phyloP scores from a whole-genome alignment of 2,113 vertebrate genomes.

The Anas platyrhynchos region DNA sequence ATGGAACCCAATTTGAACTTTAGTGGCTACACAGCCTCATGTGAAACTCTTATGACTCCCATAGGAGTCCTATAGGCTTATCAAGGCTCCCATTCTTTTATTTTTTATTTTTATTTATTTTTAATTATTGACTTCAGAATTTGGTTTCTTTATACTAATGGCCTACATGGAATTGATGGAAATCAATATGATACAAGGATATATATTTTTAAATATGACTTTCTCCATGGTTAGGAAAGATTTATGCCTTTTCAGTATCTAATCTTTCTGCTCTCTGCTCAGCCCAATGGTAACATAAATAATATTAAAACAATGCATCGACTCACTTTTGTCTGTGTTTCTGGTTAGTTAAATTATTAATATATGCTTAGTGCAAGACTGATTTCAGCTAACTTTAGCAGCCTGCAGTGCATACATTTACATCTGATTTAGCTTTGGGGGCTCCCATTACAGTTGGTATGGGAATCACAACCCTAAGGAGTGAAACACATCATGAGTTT shows the following conservation, averaged over 20 bases:
- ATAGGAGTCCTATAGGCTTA: not conserved
- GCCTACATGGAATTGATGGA: not conserved
- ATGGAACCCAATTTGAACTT: not conserved
- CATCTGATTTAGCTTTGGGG: not conserved
- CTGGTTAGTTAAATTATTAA: slow-evolving; percentile 50
- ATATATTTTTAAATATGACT: slow-evolving; percentile 3
- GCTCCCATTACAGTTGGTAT: not conserved
- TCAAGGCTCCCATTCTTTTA: not conserved
- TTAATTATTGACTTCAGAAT: not conserved
- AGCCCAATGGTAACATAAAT: slow-evolving; percentile 14
- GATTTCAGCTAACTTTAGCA: slow-evolving; percentile 23
- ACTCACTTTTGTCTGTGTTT: not conserved
- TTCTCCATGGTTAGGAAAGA: not conserved
- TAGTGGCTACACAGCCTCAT: not conserved
- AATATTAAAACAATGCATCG: slow-evolving; percentile 12
- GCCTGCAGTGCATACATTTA: not conserved
- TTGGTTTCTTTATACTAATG: slow-evolving; percentile 6
- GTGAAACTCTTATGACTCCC: not conserved
- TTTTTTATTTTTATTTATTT: not conserved
- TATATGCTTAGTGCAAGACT: not conserved
- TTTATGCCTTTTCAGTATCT: slow-evolving; percentile 29
- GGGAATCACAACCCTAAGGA: not conserved
- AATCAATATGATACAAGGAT: not conserved
- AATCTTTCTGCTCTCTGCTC: not conserved
- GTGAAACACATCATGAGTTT: not conserved